phyloP scores from a whole-genome alignment of 2,888 invertebrate species.

The Ophion ventricosus region DNA sequence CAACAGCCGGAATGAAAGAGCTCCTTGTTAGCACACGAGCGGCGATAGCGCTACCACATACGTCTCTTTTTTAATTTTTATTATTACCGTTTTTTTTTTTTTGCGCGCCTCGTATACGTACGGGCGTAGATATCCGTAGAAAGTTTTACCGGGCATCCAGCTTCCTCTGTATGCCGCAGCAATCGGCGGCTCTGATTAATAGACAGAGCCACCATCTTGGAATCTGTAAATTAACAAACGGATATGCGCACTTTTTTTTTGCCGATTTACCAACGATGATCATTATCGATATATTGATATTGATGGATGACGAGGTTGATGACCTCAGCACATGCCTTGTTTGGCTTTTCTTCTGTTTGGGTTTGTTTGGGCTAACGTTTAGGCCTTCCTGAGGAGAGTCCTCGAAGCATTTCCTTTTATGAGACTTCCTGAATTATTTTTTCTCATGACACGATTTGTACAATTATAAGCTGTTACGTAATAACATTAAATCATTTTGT shows the following conservation, averaged over 20 bases:
- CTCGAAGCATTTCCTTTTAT: too few species aligned
- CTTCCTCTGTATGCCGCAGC: not conserved
- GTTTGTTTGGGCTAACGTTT: too few species aligned
- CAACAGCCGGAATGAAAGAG: conserved; percentile 78
- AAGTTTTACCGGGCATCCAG: conserved; percentile 28
- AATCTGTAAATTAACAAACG: not conserved
- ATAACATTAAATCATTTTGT: too few species aligned
- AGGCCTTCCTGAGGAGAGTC: too few species aligned
- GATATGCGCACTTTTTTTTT: not conserved
- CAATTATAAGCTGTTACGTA: too few species aligned
- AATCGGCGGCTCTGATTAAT: not conserved
- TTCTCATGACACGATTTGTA: too few species aligned
- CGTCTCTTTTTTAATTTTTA: conserved; percentile 46
- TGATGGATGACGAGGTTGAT: too few species aligned
- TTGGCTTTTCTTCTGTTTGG: too few species aligned
- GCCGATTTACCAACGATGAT: too few species aligned
- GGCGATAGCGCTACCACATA: conserved; percentile 42
- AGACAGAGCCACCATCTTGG: not conserved
- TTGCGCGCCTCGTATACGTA: conserved; percentile 29
- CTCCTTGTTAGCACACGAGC: conserved; percentile 75
- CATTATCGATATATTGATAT: too few species aligned
- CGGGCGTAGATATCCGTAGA: conserved; percentile 19
- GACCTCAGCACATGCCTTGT: too few species aligned
- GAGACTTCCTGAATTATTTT: too few species aligned
- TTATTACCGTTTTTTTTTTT: conserved; percentile 49